A percentile compares a stretch with the other conserved stretches of the same genome.
Evolutionary conservation across 2,113 vertebrate species (phyloP).

Genomic region (Pterocles burchelli): DNA sequence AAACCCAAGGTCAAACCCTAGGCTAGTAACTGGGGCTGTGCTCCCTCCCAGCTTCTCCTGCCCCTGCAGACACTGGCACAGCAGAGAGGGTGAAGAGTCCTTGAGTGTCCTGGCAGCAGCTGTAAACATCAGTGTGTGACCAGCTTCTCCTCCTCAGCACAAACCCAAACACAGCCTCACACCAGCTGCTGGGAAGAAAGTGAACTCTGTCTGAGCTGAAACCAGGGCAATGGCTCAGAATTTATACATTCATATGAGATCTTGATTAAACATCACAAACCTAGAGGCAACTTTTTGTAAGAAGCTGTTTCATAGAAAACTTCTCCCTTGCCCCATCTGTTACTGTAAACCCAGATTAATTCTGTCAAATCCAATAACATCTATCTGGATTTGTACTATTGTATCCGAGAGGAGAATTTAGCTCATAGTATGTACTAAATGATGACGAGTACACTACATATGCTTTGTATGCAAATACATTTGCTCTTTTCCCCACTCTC

Average conservation of each 20-base stretch:
- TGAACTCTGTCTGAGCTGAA: too few species aligned
- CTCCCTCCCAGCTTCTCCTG: too few species aligned
- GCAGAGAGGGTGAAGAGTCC: too few species aligned
- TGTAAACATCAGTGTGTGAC: too few species aligned
- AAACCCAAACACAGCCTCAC: too few species aligned
- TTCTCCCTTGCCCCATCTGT: rapidly evolving
- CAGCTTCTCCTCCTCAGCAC: too few species aligned
- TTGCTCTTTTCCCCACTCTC: not conserved
- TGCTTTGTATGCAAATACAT: not conserved
- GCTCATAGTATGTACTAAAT: not conserved
- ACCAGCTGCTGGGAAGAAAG: too few species aligned
- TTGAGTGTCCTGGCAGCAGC: too few species aligned
- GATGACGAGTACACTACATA: not conserved
- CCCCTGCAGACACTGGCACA: too few species aligned
- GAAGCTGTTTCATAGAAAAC: not conserved
- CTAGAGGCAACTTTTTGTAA: not conserved
- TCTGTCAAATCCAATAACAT: not conserved
- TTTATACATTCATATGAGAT: not conserved
- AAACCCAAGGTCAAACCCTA: too few species aligned
- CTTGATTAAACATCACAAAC: not conserved
- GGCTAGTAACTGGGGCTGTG: too few species aligned
- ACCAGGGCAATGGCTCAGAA: not conserved
- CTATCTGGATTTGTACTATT: not conserved
- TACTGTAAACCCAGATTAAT: not conserved
- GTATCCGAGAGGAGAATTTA: not conserved